A percentile compares a stretch with the other conserved stretches of the same genome.
Conservation (phyloP, 2,888 invertebrate species). For the Ligdia adustata region DNA sequence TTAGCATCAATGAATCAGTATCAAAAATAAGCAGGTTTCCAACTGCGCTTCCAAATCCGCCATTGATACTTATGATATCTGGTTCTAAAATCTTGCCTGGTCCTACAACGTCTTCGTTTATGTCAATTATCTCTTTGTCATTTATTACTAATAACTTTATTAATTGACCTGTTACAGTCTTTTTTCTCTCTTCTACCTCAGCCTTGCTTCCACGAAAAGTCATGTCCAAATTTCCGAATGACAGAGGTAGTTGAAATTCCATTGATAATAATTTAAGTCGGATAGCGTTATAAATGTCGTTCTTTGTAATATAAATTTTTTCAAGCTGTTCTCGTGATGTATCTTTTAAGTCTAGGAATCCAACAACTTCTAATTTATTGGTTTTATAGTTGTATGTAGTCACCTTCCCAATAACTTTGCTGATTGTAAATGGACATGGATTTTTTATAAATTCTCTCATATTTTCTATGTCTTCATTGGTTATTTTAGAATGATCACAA, state of each 20-base stretch:
- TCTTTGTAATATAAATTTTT: conserved; percentile 30
- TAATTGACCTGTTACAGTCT: conserved; percentile 25
- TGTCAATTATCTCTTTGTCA: conserved; percentile 31
- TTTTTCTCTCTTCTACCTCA: conserved; percentile 26
- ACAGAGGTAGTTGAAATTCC: conserved; percentile 39
- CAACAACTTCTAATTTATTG: conserved; percentile 27
- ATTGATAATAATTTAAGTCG: conserved; percentile 32
- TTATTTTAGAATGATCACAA: conserved; percentile 31
- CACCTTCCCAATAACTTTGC: conserved; percentile 42
- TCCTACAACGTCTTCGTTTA: conserved; percentile 39
- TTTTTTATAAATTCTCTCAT: no score
- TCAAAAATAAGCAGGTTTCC: conserved; percentile 46
- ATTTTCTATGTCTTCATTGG: conserved; percentile 29
- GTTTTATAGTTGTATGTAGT: conserved; percentile 29
- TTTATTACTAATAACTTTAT: conserved; percentile 16
- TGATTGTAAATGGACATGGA: no score
- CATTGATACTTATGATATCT: conserved; percentile 39
- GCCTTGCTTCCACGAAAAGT: conserved; percentile 27
- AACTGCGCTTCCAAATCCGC: conserved; percentile 48
- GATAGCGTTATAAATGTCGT: conserved; percentile 39
- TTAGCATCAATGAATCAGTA: conserved; percentile 33
- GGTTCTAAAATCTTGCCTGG: conserved; percentile 35
- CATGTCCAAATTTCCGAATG: conserved; percentile 48
- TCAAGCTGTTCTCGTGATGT: conserved; percentile 24
- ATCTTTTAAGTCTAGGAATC: conserved; percentile 33